Evolutionary conservation across 2,113 vertebrate genomes (phyloP).

Genomic region (Clarias batrachus): DNA sequence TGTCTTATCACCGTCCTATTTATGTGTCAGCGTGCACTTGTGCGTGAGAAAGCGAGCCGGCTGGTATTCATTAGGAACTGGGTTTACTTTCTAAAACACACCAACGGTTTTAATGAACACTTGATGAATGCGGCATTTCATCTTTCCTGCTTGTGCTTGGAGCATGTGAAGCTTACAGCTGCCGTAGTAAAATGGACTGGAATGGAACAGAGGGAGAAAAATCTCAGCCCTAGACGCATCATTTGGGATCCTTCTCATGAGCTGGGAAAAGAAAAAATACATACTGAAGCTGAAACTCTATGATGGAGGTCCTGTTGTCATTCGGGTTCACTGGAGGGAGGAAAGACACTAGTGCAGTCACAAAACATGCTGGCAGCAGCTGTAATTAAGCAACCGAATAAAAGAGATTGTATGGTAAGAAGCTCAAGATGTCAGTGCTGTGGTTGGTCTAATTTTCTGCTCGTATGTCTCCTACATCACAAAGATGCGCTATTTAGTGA

Average conservation of each 20-base stretch:
- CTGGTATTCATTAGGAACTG: conserved; percentile 29
- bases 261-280: background rate
- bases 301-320: conserved; percentile 24
- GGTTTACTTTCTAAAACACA: conserved; percentile 39
- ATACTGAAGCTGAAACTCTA: background rate
- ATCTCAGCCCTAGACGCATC: background rate
- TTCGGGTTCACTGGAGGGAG: conserved; percentile 2
- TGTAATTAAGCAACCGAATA: conserved; percentile 48
- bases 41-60: conserved; percentile 30
- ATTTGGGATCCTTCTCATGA: background rate
- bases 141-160: conserved; percentile 13
- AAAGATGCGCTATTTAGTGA: conserved; percentile 3
- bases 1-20: conserved; percentile 29
- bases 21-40: background rate
- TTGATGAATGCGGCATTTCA: conserved; percentile 45
- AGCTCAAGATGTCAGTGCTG: conserved; percentile 14
- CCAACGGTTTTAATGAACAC: conserved; percentile 43
- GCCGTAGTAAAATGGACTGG: background rate
- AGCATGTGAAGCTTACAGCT: conserved; percentile 19
- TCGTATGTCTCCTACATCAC: conserved; percentile 38
- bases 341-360: background rate
- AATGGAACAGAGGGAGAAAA: conserved; percentile 11
- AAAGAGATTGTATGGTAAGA: background rate
- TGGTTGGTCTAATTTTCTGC: conserved; percentile 46
- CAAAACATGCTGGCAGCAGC: conserved; percentile 22